phyloP scores from a whole-genome alignment of 2,797 vertebrate species.

The Myiothlypis coronata region DNA sequence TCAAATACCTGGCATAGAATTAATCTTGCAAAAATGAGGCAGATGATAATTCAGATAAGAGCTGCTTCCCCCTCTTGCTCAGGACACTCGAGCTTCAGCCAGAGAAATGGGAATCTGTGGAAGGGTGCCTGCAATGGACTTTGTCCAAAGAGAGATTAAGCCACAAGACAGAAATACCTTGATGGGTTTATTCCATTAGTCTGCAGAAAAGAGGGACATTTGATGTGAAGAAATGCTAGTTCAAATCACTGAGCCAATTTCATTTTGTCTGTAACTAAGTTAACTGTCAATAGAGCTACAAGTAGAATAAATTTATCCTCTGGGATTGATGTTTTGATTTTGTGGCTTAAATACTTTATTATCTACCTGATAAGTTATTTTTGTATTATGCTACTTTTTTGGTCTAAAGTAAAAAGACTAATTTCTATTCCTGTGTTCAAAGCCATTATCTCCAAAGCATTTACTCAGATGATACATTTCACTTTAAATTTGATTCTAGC shows the following conservation, averaged over 20 bases:
- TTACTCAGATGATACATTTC: constrained; percentile 35
- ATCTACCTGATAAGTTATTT: background rate
- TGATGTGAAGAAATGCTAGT: background rate
- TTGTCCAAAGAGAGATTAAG: background rate
- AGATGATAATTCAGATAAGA: background rate
- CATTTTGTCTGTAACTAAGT: background rate
- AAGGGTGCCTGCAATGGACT: background rate
- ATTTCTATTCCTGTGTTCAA: constrained; percentile 14
- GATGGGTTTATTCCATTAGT: constrained; percentile 4
- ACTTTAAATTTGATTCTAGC: constrained; percentile 39
- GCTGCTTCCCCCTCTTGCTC: background rate
- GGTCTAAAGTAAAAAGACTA: background rate
- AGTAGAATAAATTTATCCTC: background rate
- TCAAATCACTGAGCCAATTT: background rate
- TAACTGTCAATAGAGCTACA: background rate
- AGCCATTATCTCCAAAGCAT: background rate
- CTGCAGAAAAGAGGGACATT: background rate
- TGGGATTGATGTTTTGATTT: background rate
- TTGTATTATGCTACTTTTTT: background rate
- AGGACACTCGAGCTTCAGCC: background rate
- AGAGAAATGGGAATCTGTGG: background rate
- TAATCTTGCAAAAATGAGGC: background rate
- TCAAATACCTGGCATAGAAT: background rate
- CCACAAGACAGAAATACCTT: background rate
- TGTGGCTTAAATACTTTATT: constrained; percentile 27